phyloP scores from a whole-genome alignment of 2,797 vertebrate species.

The Cichlasoma orientale region DNA sequence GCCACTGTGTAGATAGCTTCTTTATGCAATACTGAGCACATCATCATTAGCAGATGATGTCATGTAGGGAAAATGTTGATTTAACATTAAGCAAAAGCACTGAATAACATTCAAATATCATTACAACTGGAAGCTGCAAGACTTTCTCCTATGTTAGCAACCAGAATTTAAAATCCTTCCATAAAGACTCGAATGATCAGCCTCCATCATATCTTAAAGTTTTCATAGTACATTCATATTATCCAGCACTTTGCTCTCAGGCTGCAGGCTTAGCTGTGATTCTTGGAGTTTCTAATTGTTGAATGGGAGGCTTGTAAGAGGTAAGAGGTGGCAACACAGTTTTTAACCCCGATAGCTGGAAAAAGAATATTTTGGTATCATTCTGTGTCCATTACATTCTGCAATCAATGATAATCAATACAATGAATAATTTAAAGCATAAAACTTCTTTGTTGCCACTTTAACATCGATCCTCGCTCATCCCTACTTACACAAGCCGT shows the following conservation, averaged over 20 bases:
- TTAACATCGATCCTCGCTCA: no score
- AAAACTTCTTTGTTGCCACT: no score
- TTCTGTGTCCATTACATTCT: no score
- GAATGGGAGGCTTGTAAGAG: no score
- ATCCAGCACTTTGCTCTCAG: neutral
- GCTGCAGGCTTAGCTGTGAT: no score
- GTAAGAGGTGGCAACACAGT: no score
- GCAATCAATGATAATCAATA: no score
- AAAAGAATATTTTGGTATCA: no score
- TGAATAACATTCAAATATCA: fast-evolving
- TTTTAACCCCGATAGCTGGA: no score
- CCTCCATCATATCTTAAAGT: neutral
- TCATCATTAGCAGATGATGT: fast-evolving
- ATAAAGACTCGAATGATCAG: neutral
- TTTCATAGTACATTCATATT: neutral
- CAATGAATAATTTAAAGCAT: no score
- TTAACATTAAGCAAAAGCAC: neutral
- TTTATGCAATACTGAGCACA: neutral
- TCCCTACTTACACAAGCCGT: neutral
- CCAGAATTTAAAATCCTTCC: neutral
- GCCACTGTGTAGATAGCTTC: neutral
- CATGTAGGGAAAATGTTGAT: neutral
- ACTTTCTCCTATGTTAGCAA: neutral
- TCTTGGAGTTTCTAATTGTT: neutral
- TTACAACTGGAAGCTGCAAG: neutral